phyloP scores from a whole-genome alignment of 2,888 invertebrate species.

The Papilio protenor region DNA sequence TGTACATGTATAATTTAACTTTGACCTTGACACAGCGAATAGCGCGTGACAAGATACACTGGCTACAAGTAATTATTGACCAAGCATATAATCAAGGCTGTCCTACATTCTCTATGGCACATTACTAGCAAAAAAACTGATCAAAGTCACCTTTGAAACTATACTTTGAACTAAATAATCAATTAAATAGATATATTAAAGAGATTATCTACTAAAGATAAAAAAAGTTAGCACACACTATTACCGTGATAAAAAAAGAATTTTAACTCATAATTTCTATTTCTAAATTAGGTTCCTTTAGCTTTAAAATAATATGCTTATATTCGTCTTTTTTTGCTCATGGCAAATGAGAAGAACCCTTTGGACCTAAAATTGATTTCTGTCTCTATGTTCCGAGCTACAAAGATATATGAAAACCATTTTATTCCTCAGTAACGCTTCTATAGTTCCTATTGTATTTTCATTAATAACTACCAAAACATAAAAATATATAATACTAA shows the following conservation, averaged over 20 bases:
- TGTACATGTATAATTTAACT: neutral
- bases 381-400: no score
- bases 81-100: constrained; percentile 8
- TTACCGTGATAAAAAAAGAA: neutral
- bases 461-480: no score
- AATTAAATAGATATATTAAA: neutral
- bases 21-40: constrained; percentile 7
- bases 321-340: no score
- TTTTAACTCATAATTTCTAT: no score
- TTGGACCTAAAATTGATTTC: no score
- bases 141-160: neutral
- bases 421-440: no score
- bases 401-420: no score
- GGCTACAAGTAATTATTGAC: neutral
- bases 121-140: neutral
- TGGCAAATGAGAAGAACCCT: no score
- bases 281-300: no score
- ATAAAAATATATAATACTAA: no score
- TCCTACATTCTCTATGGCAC: constrained; percentile 11
- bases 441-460: no score
- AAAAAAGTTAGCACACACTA: neutral
- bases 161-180: neutral
- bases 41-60: constrained; percentile 2
- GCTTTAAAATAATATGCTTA: no score
- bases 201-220: neutral